Evolutionary conservation across 2,888 invertebrate species (phyloP).

Genomic region (Ornithoptera priamus): DNA sequence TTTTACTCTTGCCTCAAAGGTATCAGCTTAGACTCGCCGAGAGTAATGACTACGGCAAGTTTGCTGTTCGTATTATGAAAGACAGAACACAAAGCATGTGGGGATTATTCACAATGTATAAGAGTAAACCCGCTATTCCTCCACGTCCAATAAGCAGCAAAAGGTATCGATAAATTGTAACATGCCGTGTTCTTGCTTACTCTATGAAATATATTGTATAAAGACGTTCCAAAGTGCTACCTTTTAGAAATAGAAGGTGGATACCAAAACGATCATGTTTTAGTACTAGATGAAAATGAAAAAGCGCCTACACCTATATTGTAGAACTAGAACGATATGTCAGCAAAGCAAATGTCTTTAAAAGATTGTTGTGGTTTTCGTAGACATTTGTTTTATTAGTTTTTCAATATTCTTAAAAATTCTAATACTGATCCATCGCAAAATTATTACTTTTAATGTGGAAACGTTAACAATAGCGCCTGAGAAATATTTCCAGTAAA

Average conservation of each 20-base stretch:
- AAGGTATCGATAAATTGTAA: background rate
- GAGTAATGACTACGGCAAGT: background rate
- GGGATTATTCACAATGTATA: background rate
- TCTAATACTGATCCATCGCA: background rate
- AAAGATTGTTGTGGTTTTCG: no score
- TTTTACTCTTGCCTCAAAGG: background rate
- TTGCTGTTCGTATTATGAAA: background rate
- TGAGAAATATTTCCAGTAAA: slow-evolving; percentile 12
- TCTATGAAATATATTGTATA: background rate
- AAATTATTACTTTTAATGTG: background rate
- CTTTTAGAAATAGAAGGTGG: no score
- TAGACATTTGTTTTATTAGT: no score
- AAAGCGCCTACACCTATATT: no score
- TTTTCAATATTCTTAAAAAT: background rate
- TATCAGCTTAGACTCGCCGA: background rate
- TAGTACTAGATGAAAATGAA: no score
- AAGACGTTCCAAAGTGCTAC: no score
- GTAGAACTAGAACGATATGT: no score
- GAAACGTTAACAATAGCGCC: slow-evolving; percentile 9
- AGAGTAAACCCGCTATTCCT: background rate
- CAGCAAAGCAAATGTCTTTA: no score
- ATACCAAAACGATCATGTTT: no score
- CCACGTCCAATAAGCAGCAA: background rate
- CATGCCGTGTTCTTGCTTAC: background rate
- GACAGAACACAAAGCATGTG: background rate